Evolutionary conservation across 2,113 vertebrate genomes (phyloP), one percentile per base, ranked within the genome.

Genomic region (Thamnophis sirtalis): DNA sequence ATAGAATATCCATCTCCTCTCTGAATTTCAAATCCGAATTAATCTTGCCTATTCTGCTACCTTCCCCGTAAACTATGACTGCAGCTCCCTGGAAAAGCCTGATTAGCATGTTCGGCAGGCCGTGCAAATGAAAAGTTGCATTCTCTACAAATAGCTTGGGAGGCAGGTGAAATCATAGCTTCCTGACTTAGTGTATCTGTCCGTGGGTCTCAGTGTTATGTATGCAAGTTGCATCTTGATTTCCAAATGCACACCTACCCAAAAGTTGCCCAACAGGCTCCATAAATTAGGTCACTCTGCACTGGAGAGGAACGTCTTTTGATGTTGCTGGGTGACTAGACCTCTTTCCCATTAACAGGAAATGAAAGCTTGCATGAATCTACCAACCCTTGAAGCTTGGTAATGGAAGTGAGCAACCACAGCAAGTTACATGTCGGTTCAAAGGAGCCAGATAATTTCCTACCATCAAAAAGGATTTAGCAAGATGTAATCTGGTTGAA

Each of bases 141-240:
- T 15, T 9, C 28, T 38, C 54, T 54, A 58, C 58, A 84, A 85
- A 89, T 89, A 21, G 43, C 33, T 21, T 92, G 28, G 85, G 26
- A 92, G 54, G 49, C 73, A 58, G 54, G 48, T 51, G 43, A 92
- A 92, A 89, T 89, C 21, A 89, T 33, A 58, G 53, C 24, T 54
- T 88, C 55, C 6, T 84, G 43, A 89, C 17, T 13, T 33, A 43
- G 24, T 88, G 4, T 89, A 86, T 87, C 43, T 93, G 93, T 92
- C 26, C 86, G 89, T 92, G 91, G 10, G 43, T 33, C 15, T 68
- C 22, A 92, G 53, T 93, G 0, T 91, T 89, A 93, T 93, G 92
- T 94, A 92, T 91, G 84, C 49, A 94, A 91, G 94, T 92, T 95
- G 93, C 95, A 92, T 94, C 96, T 95, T 94, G 92, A 93, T 93